Conservation (phyloP, 2,113 vertebrate genomes). For the Gobius niger region DNA sequence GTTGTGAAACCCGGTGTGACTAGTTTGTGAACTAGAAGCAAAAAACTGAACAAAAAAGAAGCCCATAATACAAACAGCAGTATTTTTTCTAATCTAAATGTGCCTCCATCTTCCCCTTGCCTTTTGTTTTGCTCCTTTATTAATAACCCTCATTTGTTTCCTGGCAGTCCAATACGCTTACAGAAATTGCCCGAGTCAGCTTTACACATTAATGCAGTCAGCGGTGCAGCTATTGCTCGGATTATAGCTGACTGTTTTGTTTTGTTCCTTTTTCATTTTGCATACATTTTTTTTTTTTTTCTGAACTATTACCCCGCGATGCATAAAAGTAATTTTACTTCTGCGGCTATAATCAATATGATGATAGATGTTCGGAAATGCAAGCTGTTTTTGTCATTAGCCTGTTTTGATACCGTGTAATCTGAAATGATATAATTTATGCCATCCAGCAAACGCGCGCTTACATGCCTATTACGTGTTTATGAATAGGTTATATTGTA, state of each 20-base stretch:
- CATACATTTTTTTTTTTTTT: conserved; percentile 12
- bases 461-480: conserved; percentile 23
- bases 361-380: conserved; percentile 40
- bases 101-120: not conserved
- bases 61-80: not conserved
- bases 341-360: conserved; percentile 26
- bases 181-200: conserved; percentile 45
- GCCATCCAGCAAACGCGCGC: conserved; percentile 16
- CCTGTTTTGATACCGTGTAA: conserved; percentile 39
- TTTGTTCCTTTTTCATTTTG: conserved; percentile 31
- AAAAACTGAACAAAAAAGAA: not conserved
- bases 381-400: conserved; percentile 36
- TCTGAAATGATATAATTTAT: conserved; percentile 33
- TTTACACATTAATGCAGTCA: conserved; percentile 37
- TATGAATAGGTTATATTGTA: not conserved
- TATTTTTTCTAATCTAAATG: not conserved
- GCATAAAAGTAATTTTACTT: conserved; percentile 3
- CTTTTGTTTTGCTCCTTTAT: conserved; percentile 38
- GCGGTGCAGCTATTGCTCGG: conserved; percentile 42
- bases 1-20: not conserved
- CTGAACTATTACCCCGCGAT: conserved; percentile 6
- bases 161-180: conserved; percentile 32
- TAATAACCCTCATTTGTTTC: conserved; percentile 51
- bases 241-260: conserved; percentile 49
- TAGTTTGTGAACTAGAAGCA: not conserved